Percentiles rank a stretch among this genome's conserved stretches.
phyloP scores from a whole-genome alignment of 2,888 invertebrate genomes.

The Craniophora ligustri region DNA sequence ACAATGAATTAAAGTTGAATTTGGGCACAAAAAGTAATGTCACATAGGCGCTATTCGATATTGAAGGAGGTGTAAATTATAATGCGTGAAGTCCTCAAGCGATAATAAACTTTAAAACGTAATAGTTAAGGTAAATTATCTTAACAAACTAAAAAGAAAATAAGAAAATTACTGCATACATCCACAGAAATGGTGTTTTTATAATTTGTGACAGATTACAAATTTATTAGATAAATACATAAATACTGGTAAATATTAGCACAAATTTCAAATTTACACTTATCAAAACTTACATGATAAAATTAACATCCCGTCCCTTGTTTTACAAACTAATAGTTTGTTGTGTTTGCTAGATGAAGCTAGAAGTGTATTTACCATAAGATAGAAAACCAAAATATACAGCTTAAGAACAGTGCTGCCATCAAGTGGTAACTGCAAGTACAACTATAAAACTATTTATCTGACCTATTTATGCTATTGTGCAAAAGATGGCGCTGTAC shows the following conservation, averaged over 20 bases:
- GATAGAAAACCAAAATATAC: too few relatives aligned
- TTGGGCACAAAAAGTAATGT: conserved; percentile 24
- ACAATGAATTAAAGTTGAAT: background rate
- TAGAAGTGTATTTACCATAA: too few relatives aligned
- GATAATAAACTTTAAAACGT: conserved; percentile 43
- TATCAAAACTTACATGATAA: too few relatives aligned
- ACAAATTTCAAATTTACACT: too few relatives aligned
- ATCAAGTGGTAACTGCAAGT: conserved; percentile 22
- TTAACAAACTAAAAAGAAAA: background rate
- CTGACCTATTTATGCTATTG: conserved; percentile 52
- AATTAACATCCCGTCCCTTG: too few relatives aligned
- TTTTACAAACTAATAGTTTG: too few relatives aligned
- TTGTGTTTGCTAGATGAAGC: too few relatives aligned
- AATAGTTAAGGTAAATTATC: conserved; percentile 1
- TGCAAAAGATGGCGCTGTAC: conserved; percentile 54
- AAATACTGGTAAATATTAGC: too few relatives aligned
- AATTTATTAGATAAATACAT: too few relatives aligned
- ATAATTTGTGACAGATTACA: too few relatives aligned
- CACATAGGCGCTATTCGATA: conserved; percentile 54
- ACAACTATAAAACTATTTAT: background rate
- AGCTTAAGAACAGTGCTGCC: conserved; percentile 17
- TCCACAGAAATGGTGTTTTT: too few relatives aligned
- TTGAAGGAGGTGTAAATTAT: conserved; percentile 69
- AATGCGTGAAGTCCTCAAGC: conserved; percentile 50
- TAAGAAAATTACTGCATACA: too few relatives aligned